These are phyloP conservation scores for Leptinotarsa texana DNA, from an alignment of 1,140 invertebrate genomes.

Conservation along the genomic window DNA sequence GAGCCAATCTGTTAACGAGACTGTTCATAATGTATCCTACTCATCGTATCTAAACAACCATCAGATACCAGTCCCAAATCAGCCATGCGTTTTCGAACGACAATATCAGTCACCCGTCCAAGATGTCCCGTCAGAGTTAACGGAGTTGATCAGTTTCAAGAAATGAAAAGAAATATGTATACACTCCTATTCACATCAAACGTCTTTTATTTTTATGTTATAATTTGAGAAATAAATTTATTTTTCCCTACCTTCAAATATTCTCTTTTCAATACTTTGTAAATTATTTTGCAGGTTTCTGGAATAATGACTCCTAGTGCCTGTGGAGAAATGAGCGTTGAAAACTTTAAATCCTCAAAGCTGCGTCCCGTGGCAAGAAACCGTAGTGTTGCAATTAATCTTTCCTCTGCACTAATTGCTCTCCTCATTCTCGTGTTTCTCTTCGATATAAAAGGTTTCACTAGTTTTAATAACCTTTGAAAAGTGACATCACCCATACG, in stretches of 20 bases:
- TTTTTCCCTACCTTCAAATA: slow-evolving; percentile 4
- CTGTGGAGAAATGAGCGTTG: not conserved
- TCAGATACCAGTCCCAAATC: not conserved
- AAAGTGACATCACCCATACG: slow-evolving; percentile 27
- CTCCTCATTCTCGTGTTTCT: slow-evolving; percentile 27
- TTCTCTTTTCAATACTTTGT: not conserved
- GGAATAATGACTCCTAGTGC: not conserved
- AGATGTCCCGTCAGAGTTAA: too few relatives aligned
- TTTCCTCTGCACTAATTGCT: slow-evolving; percentile 19
- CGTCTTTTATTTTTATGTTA: too few relatives aligned
- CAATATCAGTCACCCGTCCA: too few relatives aligned
- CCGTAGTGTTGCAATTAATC: slow-evolving; percentile 17
- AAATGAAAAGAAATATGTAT: too few relatives aligned
- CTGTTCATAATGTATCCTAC: not conserved
- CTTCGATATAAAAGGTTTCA: slow-evolving; percentile 24
- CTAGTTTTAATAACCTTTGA: slow-evolving; percentile 19
- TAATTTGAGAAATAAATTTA: not conserved
- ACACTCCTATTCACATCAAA: too few relatives aligned
- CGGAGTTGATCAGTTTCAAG: too few relatives aligned
- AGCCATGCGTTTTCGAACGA: not conserved
- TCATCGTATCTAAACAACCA: not conserved
- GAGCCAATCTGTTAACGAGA: not conserved
- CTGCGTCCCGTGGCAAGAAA: slow-evolving; percentile 20
- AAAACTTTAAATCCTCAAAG: slow-evolving; percentile 15
- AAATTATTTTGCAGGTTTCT: not conserved